These are phyloP conservation scores for Corydoras maculifer DNA, from an alignment of 2,113 vertebrate genomes.

Conservation along the genomic window DNA sequence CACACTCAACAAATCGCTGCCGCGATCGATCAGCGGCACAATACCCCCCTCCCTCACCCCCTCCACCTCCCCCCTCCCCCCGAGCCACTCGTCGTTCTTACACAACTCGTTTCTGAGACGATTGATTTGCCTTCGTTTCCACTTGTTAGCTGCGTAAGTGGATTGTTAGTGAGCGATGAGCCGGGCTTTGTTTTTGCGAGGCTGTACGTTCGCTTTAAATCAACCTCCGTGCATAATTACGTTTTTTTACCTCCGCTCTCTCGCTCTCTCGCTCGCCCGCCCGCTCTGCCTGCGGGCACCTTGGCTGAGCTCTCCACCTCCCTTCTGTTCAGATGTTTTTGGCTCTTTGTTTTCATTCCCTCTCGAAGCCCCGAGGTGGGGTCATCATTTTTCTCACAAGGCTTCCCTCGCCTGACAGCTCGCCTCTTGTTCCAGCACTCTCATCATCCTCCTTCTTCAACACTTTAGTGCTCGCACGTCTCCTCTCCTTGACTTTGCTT, in stretches of 20 bases:
- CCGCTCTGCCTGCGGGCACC: constrained; percentile 2
- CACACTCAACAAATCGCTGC: constrained; percentile 36
- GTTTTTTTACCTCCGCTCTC: neutral
- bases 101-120: constrained; percentile 25
- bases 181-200: neutral
- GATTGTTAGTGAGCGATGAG: neutral
- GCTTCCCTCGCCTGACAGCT: neutral
- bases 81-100: constrained; percentile 27
- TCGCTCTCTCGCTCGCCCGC: too few species aligned
- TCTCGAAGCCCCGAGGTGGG: constrained; percentile 9
- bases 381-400: neutral
- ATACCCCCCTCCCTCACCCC: neutral
- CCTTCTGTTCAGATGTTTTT: constrained; percentile 10
- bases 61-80: constrained; percentile 18
- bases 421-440: neutral
- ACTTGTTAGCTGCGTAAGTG: constrained; percentile 25
- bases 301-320: constrained; percentile 12
- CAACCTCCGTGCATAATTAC: constrained; percentile 24
- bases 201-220: neutral
- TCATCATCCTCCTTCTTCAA: neutral
- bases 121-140: constrained; percentile 37
- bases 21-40: constrained; percentile 36
- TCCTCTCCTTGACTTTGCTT: constrained; percentile 4
- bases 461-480: neutral
- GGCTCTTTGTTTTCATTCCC: neutral